Evolutionary conservation across 2,888 invertebrate genomes (phyloP), one percentile per base, ranked within the genome.

Genomic region (Noctuana brunneofusca): DNA sequence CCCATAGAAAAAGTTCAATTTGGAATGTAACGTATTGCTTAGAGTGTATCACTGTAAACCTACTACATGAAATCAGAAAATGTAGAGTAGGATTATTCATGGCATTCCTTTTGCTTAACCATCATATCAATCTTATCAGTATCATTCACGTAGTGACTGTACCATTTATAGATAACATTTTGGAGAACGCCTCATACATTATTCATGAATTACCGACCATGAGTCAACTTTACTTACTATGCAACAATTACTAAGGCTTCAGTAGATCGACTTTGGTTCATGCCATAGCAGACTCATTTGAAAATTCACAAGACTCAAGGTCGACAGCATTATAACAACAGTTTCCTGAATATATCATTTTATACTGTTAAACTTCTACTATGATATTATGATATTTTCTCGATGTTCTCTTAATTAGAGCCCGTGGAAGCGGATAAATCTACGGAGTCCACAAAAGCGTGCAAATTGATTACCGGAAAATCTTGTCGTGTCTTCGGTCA

Each of bases 321-420:
- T 22, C n/a, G 41, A 41, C 38, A n/a, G 41, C 24, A 38, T 54
- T 12, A 50, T 12, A 24, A 53, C 30, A 30, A 38, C 20, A 20
- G 20, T 20, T 59, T 53, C 53, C 53, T 32, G 53, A 43, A 46
- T 52, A 24, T 49, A 22, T 57, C 14, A 38, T 38, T 14, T n/a
- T 3, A 38, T 38, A 38, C 2, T 32, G 9, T 16, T 41, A 43
- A 1, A 18, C 18, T 16, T 18, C 18, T 43, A 27, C 8, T 27
- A 27, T 27, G 8, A 27, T 8, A 32, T 35, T 22, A 46, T 48
- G 46, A 58, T 41, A 53, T n/a, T 32, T 22, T n/a, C 12, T 48
- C 22, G 53, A 60, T 54, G 60, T 48, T 54, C 48, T 60, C 24
- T 46, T 46, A 46, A 32, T 54, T 60, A 60, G 54, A 53, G 30